Conservation (phyloP, 1,140 invertebrate species). For the Archegozetes longisetosus region DNA sequence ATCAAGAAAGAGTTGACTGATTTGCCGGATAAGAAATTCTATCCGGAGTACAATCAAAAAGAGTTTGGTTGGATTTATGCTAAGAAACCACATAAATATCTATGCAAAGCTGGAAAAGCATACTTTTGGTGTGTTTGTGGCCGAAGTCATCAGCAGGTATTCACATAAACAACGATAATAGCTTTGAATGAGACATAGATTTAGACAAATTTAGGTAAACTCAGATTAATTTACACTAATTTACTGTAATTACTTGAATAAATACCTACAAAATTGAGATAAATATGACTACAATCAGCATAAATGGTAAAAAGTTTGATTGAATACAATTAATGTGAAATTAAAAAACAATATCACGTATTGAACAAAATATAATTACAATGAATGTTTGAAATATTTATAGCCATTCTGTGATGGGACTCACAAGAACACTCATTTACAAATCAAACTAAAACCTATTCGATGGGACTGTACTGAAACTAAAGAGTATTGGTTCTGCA, state of each 20-base stretch:
- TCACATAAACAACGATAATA: neutral
- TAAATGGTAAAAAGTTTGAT: too few relatives aligned
- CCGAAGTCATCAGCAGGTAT: constrained; percentile 58
- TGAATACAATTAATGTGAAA: too few relatives aligned
- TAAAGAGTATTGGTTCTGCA: constrained; percentile 93
- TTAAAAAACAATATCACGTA: neutral
- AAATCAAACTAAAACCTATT: constrained; percentile 44
- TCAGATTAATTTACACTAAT: neutral
- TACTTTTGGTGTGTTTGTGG: constrained; percentile 92
- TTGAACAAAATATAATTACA: neutral
- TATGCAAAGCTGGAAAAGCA: constrained; percentile 52
- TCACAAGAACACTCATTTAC: constrained; percentile 55
- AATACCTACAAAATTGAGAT: neutral
- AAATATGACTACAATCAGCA: neutral
- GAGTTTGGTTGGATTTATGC: constrained; percentile 60
- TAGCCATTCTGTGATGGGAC: constrained; percentile 87
- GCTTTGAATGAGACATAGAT: too few relatives aligned
- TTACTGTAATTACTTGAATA: neutral
- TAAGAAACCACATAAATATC: constrained; percentile 70
- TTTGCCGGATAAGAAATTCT: constrained; percentile 18
- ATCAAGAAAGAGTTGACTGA: constrained; percentile 18
- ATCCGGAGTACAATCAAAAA: constrained; percentile 20
- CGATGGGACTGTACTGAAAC: constrained; percentile 65
- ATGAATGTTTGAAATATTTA: neutral
- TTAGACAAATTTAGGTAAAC: neutral